phyloP scores from a whole-genome alignment of 2,113 vertebrate species.

The Caranx melampygus region DNA sequence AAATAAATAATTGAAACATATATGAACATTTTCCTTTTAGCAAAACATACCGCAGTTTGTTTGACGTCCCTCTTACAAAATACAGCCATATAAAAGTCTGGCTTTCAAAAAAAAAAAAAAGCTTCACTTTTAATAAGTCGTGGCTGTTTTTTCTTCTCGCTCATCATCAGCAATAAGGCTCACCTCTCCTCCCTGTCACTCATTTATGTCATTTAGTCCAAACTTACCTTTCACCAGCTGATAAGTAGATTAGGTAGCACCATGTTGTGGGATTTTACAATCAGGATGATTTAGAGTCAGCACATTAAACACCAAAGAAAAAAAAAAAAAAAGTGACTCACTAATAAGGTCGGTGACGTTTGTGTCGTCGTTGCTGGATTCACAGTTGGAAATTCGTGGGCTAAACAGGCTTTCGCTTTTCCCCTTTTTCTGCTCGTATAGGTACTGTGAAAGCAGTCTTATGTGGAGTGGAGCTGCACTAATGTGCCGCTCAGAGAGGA shows the following conservation, averaged over 20 bases:
- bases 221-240: slow-evolving; percentile 18
- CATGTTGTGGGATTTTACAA: slow-evolving; percentile 2
- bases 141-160: background rate
- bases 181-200: slow-evolving; percentile 23
- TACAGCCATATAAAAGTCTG: slow-evolving; percentile 17
- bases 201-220: slow-evolving; percentile 32
- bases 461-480: background rate
- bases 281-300: slow-evolving; percentile 28
- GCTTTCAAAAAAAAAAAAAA: slow-evolving; percentile 7
- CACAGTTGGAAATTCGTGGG: background rate
- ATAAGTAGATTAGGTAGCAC: slow-evolving; percentile 31
- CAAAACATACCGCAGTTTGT: slow-evolving; percentile 19
- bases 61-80: slow-evolving; percentile 16
- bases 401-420: background rate
- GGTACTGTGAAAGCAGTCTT: slow-evolving; percentile 31
- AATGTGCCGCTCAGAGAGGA: slow-evolving; percentile 9
- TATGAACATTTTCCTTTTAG: slow-evolving; percentile 22
- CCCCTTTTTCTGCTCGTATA: background rate
- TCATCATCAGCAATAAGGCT: slow-evolving; percentile 30
- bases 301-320: slow-evolving; percentile 12
- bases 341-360: background rate
- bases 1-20: slow-evolving; percentile 67
- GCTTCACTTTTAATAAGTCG: slow-evolving; percentile 13
- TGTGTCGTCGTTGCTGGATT: background rate
- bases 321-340: background rate